Evolutionary conservation across 2,797 vertebrate genomes (phyloP), one percentile per base, ranked within the genome.

Genomic region (Peromyscus melanophrys): DNA sequence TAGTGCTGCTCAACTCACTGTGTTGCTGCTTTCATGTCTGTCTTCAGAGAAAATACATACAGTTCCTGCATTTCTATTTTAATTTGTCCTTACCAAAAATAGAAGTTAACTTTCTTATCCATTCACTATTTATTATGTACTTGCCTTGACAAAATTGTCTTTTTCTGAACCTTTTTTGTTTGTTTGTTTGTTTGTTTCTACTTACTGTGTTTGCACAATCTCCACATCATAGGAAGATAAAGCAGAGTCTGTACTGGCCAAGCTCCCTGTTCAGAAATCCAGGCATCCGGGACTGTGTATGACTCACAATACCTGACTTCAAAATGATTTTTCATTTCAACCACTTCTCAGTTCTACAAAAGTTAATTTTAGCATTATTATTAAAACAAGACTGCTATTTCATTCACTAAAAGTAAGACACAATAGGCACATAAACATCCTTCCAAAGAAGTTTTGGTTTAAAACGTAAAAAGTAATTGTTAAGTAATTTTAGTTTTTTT

Each of bases 341-440:
- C 59, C 17, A 37, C 59, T 84, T 43, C 21, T 43, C 6, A 43
- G 25, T 67, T 90, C 21, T 71, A 82, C 2, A 82, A 37, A 93
- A 61, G 4, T 55, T 96, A 87, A 81, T 52, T 55, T 96, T 92
- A 96, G 6, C 21, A 34, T 88, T 19, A 37, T 31, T 67, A 21
- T 67, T n/a, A 93, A 81, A 91, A 65, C 5, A 76, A 69, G 34
- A 59, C 4, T 49, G 1, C 40, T 90, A 37, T 0, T 69, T 88
- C 55, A 49, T 52, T 86, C n/a, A 82, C 80, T 93, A 46, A 82
- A 76, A 92, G 89, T 65, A 87, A 94, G n/a, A 25, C 57, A 59
- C 19, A 11, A 16, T 59, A 52, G 2, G 5, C 16, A 80, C 61
- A 61, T 25, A 86, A 73, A 78, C 59, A 19, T 65, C 19, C 40